Conservation (phyloP, 1,140 invertebrate genomes). For the Metaphire vulgaris region DNA sequence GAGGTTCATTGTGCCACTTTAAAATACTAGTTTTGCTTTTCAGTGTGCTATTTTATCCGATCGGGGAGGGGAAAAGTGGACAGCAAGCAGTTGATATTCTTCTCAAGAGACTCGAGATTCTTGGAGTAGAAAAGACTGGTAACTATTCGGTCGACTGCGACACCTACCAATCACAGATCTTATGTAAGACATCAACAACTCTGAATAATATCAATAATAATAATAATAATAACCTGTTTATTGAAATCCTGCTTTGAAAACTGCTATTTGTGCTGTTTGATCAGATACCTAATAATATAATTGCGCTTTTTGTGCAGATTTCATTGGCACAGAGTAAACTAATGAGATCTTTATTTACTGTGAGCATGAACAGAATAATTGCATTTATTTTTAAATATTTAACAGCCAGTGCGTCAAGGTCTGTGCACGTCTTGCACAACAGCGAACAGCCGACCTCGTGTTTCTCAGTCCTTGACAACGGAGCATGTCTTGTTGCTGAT, state of each 20-base stretch:
- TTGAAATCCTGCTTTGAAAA: constrained; percentile 9
- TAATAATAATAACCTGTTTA: too few species aligned
- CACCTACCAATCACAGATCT: constrained; percentile 67
- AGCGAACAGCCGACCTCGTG: constrained; percentile 89
- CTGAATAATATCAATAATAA: too few species aligned
- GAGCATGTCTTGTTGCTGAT: constrained; percentile 77
- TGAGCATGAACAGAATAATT: too few species aligned
- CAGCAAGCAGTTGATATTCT: constrained; percentile 63
- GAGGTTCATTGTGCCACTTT: too few species aligned
- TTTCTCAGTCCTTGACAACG: constrained; percentile 78
- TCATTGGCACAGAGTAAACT: not conserved
- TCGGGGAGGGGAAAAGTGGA: constrained; percentile 76
- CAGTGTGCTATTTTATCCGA: constrained; percentile 60
- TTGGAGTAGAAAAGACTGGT: constrained; percentile 77
- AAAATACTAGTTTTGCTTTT: constrained; percentile 11
- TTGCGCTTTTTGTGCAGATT: not conserved
- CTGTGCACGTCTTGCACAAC: constrained; percentile 85
- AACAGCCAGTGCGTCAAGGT: constrained; percentile 59
- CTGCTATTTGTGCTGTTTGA: not conserved
- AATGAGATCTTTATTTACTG: too few species aligned
- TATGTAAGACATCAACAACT: too few species aligned
- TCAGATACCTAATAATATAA: not conserved
- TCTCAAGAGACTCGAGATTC: constrained; percentile 71
- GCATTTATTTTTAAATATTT: too few species aligned
- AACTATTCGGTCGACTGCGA: constrained; percentile 92